phyloP scores from a whole-genome alignment of 2,888 invertebrate genomes.

The Urechis unicinctus region DNA sequence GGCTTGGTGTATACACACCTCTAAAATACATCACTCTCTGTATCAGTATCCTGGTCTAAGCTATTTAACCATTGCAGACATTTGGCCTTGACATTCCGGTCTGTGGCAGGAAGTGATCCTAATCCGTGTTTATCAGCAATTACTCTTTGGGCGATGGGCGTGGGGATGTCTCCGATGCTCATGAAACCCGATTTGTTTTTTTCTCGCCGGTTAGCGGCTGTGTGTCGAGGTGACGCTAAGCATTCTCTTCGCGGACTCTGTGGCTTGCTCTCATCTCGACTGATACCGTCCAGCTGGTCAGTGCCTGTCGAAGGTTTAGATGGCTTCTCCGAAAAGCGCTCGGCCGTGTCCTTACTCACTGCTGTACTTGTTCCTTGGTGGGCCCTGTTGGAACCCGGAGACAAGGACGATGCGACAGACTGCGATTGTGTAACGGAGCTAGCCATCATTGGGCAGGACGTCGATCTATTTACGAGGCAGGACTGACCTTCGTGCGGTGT shows the following conservation, averaged over 20 bases:
- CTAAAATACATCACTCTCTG: not conserved
- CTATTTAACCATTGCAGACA: constrained; percentile 8
- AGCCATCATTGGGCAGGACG: not conserved
- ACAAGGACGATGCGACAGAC: not conserved
- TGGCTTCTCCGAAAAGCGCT: no score
- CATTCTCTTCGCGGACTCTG: not conserved
- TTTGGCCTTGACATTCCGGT: constrained; percentile 1
- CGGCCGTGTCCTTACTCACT: not conserved
- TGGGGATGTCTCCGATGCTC: constrained; percentile 4
- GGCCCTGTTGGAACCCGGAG: not conserved
- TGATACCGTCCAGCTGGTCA: not conserved
- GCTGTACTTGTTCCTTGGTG: not conserved
- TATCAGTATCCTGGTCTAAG: not conserved
- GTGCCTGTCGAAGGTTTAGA: no score
- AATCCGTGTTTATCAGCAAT: not conserved
- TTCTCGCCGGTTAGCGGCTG: not conserved
- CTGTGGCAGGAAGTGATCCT: not conserved
- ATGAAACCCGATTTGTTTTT: not conserved
- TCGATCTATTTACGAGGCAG: no score
- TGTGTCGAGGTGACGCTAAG: not conserved
- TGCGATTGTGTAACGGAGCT: not conserved
- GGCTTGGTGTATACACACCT: no score
- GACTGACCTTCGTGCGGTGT: not conserved
- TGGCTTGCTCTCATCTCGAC: not conserved
- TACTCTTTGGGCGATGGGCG: not conserved